Percentiles rank a stretch among this genome's conserved stretches.
Conservation (phyloP, 2,888 invertebrate species). For the Trissolcus japonicus region DNA sequence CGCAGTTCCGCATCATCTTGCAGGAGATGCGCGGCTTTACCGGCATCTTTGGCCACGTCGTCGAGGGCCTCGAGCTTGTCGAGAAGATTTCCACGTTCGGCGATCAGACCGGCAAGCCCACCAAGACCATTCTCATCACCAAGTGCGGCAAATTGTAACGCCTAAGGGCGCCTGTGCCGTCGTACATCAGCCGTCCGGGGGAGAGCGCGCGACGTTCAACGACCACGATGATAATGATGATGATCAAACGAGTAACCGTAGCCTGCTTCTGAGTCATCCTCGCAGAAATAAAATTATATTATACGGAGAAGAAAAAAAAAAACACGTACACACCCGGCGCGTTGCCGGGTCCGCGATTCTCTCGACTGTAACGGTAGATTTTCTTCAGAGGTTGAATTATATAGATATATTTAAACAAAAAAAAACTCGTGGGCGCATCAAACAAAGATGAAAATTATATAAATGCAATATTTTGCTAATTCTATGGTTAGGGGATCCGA, state of each 20-base stretch:
- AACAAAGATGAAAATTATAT: slow-evolving; percentile 37
- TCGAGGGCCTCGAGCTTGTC: slow-evolving; percentile 87
- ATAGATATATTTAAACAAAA: slow-evolving; percentile 54
- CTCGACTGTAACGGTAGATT: slow-evolving; percentile 70
- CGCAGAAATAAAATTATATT: slow-evolving; percentile 9
- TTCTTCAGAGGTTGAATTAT: slow-evolving; percentile 74
- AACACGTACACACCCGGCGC: slow-evolving; percentile 25
- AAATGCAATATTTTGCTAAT: slow-evolving; percentile 72
- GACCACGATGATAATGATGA: slow-evolving; percentile 3
- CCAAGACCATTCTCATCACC: slow-evolving; percentile 84
- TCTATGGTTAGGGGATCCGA: slow-evolving; percentile 59
- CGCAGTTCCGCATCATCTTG: slow-evolving; percentile 88
- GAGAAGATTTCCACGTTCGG: slow-evolving; percentile 87
- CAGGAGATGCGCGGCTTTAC: slow-evolving; percentile 90
- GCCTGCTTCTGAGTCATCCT: slow-evolving; percentile 38
- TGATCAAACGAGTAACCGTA: slow-evolving; percentile 23
- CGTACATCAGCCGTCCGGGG: slow-evolving; percentile 1
- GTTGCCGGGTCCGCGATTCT: slow-evolving; percentile 64
- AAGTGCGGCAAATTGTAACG: slow-evolving; percentile 85
- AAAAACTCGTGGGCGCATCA: slow-evolving; percentile 64
- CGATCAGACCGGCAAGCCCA: slow-evolving; percentile 87
- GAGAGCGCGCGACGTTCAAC: not conserved
- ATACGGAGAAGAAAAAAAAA: not conserved
- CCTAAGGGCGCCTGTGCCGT: not conserved
- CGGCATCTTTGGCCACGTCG: slow-evolving; percentile 88